Evolutionary conservation across 1,140 invertebrate species (phyloP).

Genomic region (Drosophila nigromelanica): DNA sequence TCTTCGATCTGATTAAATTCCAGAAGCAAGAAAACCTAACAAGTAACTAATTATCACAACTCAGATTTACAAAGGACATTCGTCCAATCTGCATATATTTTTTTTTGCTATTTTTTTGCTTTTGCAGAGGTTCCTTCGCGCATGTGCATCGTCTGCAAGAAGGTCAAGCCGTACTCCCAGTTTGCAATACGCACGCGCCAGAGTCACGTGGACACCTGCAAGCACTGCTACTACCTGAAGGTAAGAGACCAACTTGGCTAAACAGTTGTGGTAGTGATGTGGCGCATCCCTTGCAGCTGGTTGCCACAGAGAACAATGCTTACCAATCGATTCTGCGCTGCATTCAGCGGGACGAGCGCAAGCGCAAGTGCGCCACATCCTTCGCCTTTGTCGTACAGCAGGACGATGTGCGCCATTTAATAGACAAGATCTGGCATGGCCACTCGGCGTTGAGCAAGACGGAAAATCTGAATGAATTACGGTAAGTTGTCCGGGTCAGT

Average conservation of each 20-base stretch:
- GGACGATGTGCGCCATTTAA: slow-evolving; percentile 86
- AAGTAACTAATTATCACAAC: slow-evolving; percentile 37
- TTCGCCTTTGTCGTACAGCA: slow-evolving; percentile 86
- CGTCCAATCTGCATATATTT: background rate
- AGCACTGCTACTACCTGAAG: slow-evolving; percentile 76
- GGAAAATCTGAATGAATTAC: slow-evolving; percentile 85
- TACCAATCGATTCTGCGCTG: slow-evolving; percentile 85
- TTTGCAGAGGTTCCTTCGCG: slow-evolving; percentile 54
- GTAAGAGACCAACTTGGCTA: slow-evolving; percentile 28
- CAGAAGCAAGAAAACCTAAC: slow-evolving; percentile 39
- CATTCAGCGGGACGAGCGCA: slow-evolving; percentile 86
- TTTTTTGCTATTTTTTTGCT: too few species aligned
- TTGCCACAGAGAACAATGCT: slow-evolving; percentile 69
- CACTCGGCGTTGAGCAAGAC: slow-evolving; percentile 86
- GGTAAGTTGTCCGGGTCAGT: slow-evolving; percentile 43
- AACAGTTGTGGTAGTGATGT: background rate
- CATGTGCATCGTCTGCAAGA: slow-evolving; percentile 81
- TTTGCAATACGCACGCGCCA: slow-evolving; percentile 77
- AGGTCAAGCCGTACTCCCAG: slow-evolving; percentile 64
- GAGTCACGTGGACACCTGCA: slow-evolving; percentile 79
- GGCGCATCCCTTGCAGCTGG: slow-evolving; percentile 40
- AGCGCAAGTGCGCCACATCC: slow-evolving; percentile 83
- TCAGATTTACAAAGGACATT: background rate
- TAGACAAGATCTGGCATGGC: slow-evolving; percentile 87
- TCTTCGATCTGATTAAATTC: slow-evolving; percentile 77